phyloP scores from a whole-genome alignment of 1,140 invertebrate genomes.

The Zaprionus gabonicus region DNA sequence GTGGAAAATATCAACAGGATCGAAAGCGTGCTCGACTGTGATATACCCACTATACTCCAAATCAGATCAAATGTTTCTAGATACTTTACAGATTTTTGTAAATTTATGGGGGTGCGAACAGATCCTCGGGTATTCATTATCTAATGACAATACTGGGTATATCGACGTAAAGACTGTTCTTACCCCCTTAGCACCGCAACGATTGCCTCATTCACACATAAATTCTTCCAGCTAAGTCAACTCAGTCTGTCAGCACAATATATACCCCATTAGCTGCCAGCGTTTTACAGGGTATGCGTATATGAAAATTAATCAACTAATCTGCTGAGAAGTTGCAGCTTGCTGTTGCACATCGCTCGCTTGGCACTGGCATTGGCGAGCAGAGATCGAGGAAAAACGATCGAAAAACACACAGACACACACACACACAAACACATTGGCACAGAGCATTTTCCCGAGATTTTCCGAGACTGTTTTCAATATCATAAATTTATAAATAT shows the following conservation, averaged over 20 bases:
- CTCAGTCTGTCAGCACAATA: neutral
- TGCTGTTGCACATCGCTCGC: neutral
- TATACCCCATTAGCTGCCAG: neutral
- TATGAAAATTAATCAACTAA: constrained; percentile 9
- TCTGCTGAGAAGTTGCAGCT: neutral
- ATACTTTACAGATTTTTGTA: too few species aligned
- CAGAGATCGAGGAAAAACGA: neutral
- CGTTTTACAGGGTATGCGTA: neutral
- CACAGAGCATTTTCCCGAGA: neutral
- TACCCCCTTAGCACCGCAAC: too few species aligned
- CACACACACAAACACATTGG: neutral
- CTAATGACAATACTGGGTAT: too few species aligned
- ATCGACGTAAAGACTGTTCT: too few species aligned
- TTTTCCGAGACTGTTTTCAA: constrained; percentile 47
- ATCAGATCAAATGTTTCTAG: too few species aligned
- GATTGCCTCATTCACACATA: too few species aligned
- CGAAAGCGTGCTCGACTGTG: too few species aligned
- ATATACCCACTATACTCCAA: too few species aligned
- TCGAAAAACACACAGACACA: neutral
- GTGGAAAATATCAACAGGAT: too few species aligned
- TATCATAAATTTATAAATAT: constrained; percentile 73
- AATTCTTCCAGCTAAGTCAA: neutral
- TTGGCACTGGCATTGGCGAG: constrained; percentile 4
- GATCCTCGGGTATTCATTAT: too few species aligned
- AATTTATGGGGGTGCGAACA: too few species aligned